A percentile compares a stretch with the other conserved stretches of the same genome.
phyloP scores from a whole-genome alignment of 2,113 vertebrate genomes.

The Microcebus tavaratra region DNA sequence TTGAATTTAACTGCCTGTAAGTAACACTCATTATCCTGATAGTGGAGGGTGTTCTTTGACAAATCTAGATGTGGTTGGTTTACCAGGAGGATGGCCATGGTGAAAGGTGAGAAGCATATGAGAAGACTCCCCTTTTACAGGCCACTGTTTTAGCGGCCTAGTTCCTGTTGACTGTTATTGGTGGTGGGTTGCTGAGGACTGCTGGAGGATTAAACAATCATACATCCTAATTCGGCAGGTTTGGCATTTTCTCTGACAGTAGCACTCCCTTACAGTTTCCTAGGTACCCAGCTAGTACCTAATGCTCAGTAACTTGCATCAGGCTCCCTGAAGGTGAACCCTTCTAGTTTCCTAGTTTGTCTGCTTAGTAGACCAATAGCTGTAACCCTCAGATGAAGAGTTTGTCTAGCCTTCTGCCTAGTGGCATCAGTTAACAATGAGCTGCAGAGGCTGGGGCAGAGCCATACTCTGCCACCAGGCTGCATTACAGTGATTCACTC shows the following conservation, averaged over 20 bases:
- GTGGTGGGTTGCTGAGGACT: background rate
- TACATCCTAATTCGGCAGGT: background rate
- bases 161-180: background rate
- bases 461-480: background rate
- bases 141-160: background rate
- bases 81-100: background rate
- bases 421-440: background rate
- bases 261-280: background rate
- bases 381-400: background rate
- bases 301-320: background rate
- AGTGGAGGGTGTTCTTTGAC: background rate
- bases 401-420: background rate
- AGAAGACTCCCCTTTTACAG: background rate
- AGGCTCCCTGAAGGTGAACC: background rate
- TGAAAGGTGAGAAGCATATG: background rate
- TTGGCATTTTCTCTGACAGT: background rate
- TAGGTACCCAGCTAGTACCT: background rate
- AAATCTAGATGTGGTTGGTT: background rate
- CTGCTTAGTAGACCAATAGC: background rate
- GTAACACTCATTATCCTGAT: background rate
- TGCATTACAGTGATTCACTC: background rate
- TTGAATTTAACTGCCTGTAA: background rate
- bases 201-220: background rate
- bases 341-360: background rate
- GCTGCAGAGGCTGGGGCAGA: background rate